Percentiles rank a stretch among this genome's conserved stretches.
Evolutionary conservation across 2,888 invertebrate genomes (phyloP).

Genomic region (Nematopogon swammerdamellus): DNA sequence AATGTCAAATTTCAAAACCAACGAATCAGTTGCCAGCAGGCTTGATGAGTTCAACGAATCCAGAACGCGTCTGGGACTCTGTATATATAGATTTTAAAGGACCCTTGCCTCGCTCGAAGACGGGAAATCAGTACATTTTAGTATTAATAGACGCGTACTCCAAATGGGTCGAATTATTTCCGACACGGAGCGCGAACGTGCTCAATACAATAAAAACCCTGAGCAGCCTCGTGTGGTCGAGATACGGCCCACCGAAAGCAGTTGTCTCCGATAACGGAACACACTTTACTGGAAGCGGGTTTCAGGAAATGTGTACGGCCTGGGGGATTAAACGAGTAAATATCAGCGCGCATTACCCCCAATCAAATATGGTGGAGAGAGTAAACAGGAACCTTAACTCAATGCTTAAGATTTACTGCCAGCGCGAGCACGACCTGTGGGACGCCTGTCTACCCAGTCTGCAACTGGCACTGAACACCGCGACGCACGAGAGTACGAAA

Average conservation of each 20-base stretch:
- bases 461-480: background rate
- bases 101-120: background rate
- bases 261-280: background rate
- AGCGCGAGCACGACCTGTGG: background rate
- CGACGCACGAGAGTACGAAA: background rate
- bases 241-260: background rate
- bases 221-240: background rate
- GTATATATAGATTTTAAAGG: background rate
- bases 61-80: background rate
- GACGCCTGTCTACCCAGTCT: background rate
- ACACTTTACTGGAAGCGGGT: background rate
- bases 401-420: background rate
- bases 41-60: background rate
- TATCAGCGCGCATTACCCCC: background rate
- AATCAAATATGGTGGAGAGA: background rate
- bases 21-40: background rate
- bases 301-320: background rate
- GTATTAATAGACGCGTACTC: background rate
- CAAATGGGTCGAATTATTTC: background rate
- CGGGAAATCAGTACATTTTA: background rate
- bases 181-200: background rate
- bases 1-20: background rate
- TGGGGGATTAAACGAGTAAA: background rate
- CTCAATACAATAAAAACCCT: background rate
- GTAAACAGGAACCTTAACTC: too few species aligned